A percentile compares a stretch with the other conserved stretches of the same genome.
phyloP scores from a whole-genome alignment of 2,113 vertebrate genomes.

The Sialia sialis region DNA sequence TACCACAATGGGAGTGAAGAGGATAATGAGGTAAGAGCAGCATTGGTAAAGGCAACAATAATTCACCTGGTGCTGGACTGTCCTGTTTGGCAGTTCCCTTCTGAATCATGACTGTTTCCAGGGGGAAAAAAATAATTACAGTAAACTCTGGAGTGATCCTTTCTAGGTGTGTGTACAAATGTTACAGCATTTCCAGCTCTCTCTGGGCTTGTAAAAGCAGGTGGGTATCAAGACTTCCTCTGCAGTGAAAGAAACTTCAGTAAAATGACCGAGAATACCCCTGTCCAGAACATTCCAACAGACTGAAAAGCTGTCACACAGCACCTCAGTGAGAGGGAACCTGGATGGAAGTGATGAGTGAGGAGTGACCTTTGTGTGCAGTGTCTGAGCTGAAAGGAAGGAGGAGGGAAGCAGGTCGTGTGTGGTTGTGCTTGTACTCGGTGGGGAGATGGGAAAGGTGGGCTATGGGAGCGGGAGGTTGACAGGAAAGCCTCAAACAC shows the following conservation, averaged over 20 bases:
- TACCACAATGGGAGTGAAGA: rapidly evolving
- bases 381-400: neutral
- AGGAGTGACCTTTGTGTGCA: neutral
- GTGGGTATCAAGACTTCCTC: neutral
- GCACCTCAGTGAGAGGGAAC: neutral
- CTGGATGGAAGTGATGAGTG: neutral
- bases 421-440: rapidly evolving
- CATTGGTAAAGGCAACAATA: neutral
- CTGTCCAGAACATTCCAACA: neutral
- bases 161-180: neutral
- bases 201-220: neutral
- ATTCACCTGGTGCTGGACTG: neutral
- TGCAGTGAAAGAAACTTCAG: neutral
- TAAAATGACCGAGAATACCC: neutral
- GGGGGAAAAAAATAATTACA: no score
- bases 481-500: neutral
- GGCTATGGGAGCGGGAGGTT: neutral
- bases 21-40: neutral
- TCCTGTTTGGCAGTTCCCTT: neutral
- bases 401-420: rapidly evolving
- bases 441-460: no score
- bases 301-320: neutral
- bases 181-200: rapidly evolving
- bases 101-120: neutral
- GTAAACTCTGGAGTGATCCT: neutral